Evolutionary conservation across 2,888 invertebrate genomes (phyloP).

Genomic region (Epiblema foenella): DNA sequence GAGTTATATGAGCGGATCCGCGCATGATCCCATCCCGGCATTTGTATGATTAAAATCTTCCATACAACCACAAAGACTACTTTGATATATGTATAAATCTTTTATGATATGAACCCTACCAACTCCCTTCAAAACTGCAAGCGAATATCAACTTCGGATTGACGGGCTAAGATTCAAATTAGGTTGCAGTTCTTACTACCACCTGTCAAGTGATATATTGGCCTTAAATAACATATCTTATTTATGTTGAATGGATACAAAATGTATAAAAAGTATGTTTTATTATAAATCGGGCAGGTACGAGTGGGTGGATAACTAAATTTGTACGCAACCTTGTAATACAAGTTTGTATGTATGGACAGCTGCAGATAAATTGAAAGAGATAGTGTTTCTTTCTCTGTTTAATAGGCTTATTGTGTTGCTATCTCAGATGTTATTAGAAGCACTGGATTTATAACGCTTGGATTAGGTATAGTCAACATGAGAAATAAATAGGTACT

Average conservation of each 20-base stretch:
- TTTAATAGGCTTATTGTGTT: slow-evolving; percentile 65
- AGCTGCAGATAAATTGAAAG: slow-evolving; percentile 72
- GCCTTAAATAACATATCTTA: slow-evolving; percentile 85
- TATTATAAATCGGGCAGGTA: slow-evolving; percentile 76
- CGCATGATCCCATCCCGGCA: slow-evolving; percentile 59
- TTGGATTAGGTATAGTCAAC: not conserved
- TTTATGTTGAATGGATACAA: slow-evolving; percentile 85
- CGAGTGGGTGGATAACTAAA: slow-evolving; percentile 82
- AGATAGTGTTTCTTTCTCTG: slow-evolving; percentile 71
- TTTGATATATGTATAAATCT: slow-evolving; percentile 84
- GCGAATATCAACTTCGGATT: slow-evolving; percentile 56
- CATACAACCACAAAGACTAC: slow-evolving; percentile 80
- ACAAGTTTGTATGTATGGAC: slow-evolving; percentile 66
- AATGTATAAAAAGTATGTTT: slow-evolving; percentile 81
- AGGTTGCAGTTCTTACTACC: slow-evolving; percentile 69
- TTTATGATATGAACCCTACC: slow-evolving; percentile 62
- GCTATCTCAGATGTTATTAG: slow-evolving; percentile 31
- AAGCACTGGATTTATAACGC: slow-evolving; percentile 14
- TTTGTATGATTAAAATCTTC: slow-evolving; percentile 79
- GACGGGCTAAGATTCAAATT: slow-evolving; percentile 58
- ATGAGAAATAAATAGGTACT: too few species aligned
- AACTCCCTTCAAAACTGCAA: slow-evolving; percentile 51
- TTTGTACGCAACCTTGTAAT: slow-evolving; percentile 78
- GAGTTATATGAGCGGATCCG: too few species aligned
- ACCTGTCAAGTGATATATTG: slow-evolving; percentile 85